Evolutionary conservation across 2,797 vertebrate genomes (phyloP), one percentile per base, ranked within the genome.

Genomic region (Sebastes trivittatus): DNA sequence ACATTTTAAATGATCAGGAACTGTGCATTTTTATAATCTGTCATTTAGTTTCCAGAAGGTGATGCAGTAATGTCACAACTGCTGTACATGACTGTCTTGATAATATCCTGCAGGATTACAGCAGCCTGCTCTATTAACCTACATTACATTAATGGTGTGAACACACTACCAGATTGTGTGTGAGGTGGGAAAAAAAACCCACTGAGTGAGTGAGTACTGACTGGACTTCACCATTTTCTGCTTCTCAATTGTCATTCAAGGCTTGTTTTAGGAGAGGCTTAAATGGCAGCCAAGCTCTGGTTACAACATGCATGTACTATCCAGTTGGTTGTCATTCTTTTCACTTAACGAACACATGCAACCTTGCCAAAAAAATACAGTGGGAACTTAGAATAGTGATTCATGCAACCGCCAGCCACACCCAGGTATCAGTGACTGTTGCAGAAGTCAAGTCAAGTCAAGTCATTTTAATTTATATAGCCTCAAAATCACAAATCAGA

Each of bases 51-150:
- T 76, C 29, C 77, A 76, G 22, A 23, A 65, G 61, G 70, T 70
- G n/a, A 63, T 85, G 82, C 68, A 30, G 85, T 82, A 46, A 88
- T 82, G 88, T 81, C 82, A 90, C 88, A 82, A 78, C 74, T 72
- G 29, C 84, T 64, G 80, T 72, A 29, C 73, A 38, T 38, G 84
- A 36, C 77, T 46, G 42, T 46, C 42, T 87, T 87, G 83, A 68
- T 85, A 69, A 80, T 78, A 74, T 88, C 79, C 60, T 38, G 85
- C 38, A 76, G 90, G 90, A 93, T 95, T 93, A 90, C 85, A 76
- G 77, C 89, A 85, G 86, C 75, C 84, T 90, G 92, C 88, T 93
- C 90, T 69, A 80, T 90, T 94, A 93, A 92, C 90, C 93, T 81
- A 93, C 88, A 92, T 95, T 86, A 71, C 79, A 72, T 64, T 58